phyloP scores from a whole-genome alignment of 2,113 vertebrate species.

The Crypturellus undulatus region DNA sequence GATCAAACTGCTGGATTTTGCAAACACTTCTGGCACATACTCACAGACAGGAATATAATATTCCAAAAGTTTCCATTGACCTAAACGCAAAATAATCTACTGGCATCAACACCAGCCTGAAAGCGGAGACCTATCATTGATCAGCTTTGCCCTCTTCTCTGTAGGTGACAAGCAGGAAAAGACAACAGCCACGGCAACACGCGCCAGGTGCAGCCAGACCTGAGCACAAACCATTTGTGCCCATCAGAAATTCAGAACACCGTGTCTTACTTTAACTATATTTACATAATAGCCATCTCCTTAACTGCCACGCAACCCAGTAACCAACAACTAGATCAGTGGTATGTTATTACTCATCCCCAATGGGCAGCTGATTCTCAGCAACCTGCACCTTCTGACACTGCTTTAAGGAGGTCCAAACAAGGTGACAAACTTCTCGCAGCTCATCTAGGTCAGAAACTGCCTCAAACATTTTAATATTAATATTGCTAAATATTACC shows the following conservation, averaged over 20 bases:
- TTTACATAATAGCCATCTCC: not conserved
- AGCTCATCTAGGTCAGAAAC: not conserved
- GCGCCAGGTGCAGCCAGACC: not conserved
- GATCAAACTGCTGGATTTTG: not conserved
- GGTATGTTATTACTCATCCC: fast-evolving
- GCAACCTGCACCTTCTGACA: not conserved
- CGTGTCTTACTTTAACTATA: not conserved
- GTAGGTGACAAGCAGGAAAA: not conserved
- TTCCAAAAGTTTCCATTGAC: slow-evolving; percentile 36
- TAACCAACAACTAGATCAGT: not conserved
- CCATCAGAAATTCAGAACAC: not conserved
- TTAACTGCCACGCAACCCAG: not conserved
- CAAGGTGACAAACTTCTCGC: not conserved
- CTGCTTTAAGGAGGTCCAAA: not conserved
- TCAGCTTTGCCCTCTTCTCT: not conserved
- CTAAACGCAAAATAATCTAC: not conserved
- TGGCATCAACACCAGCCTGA: fast-evolving
- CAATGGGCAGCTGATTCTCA: not conserved
- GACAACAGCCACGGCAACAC: not conserved
- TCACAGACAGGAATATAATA: not conserved
- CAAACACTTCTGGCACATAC: not conserved
- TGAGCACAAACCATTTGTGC: not conserved
- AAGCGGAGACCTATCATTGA: not conserved
- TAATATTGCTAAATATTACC: not conserved
- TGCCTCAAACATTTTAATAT: not conserved